Evolutionary conservation across 2,797 vertebrate genomes (phyloP).

Genomic region (Paguma larvata): DNA sequence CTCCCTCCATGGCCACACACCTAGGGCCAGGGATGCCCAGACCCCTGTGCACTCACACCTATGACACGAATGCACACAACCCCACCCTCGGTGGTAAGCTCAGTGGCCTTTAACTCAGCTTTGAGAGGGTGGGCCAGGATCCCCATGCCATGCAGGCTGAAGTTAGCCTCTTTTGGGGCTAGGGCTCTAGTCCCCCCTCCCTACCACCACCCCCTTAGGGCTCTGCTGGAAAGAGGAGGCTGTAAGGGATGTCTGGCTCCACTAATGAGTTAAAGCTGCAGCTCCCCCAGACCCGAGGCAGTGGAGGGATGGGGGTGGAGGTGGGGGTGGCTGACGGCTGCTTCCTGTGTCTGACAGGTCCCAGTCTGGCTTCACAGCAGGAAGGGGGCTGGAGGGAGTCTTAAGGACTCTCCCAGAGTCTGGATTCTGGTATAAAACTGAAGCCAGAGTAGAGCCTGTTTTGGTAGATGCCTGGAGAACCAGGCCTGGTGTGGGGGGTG

Average conservation of each 20-base stretch:
- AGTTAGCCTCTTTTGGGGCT: background rate
- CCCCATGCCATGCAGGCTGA: background rate
- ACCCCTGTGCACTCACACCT: background rate
- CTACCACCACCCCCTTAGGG: background rate
- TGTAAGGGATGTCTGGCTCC: slow-evolving; percentile 72
- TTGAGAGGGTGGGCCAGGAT: background rate
- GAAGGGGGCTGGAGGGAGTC: slow-evolving; percentile 13
- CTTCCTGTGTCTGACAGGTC: slow-evolving; percentile 82
- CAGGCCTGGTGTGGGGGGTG: background rate
- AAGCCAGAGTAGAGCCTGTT: background rate
- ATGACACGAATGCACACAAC: background rate
- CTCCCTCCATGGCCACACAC: background rate
- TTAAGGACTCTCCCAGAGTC: slow-evolving; percentile 56
- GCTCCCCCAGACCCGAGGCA: slow-evolving; percentile 67
- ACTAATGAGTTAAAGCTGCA: slow-evolving; percentile 85
- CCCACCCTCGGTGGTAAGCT: background rate
- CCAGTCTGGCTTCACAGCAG: slow-evolving; percentile 71
- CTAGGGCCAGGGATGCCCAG: slow-evolving; percentile 9
- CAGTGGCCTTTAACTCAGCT: slow-evolving; percentile 5
- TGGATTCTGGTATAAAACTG: background rate
- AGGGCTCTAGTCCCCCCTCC: background rate
- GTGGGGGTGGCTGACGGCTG: slow-evolving; percentile 72
- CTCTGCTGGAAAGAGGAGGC: slow-evolving; percentile 28
- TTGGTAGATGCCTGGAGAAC: background rate
- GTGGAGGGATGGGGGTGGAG: background rate